Evolutionary conservation across 2,113 vertebrate species (phyloP).

Genomic region (Seriola rivoliana): DNA sequence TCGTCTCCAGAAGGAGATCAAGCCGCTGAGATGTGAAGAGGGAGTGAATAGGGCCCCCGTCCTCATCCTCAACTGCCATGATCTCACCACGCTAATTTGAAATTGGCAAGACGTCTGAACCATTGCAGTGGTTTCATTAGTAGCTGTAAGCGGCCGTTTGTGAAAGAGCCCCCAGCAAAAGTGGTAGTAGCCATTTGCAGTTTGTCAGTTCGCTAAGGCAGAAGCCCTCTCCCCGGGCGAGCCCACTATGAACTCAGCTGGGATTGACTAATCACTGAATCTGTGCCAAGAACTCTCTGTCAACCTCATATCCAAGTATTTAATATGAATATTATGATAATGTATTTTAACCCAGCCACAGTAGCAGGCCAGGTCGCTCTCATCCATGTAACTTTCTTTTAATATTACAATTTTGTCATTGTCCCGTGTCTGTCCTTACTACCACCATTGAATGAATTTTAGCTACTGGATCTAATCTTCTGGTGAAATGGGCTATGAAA

Average conservation of each 20-base stretch:
- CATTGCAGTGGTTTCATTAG: not conserved
- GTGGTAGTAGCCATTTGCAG: slow-evolving; percentile 32
- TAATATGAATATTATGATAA: slow-evolving; percentile 63
- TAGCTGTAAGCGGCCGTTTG: not conserved
- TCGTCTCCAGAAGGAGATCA: slow-evolving; percentile 10
- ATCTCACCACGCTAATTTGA: slow-evolving; percentile 11
- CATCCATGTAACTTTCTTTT: slow-evolving; percentile 4
- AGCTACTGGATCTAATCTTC: slow-evolving; percentile 15
- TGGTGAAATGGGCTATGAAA: slow-evolving; percentile 31
- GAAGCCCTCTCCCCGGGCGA: slow-evolving; percentile 21
- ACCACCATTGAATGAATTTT: not conserved
- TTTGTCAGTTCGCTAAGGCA: slow-evolving; percentile 47
- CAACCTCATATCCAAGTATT: slow-evolving; percentile 49
- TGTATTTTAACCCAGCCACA: slow-evolving; percentile 30
- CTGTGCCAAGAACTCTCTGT: slow-evolving; percentile 48
- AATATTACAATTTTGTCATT: slow-evolving; percentile 15
- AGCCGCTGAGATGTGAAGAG: slow-evolving; percentile 3
- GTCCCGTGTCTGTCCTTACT: slow-evolving; percentile 1
- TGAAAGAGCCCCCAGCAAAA: slow-evolving; percentile 6
- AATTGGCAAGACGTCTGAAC: not conserved
- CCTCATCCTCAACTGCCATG: not conserved
- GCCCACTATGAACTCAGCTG: slow-evolving; percentile 39
- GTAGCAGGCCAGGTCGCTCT: slow-evolving; percentile 1
- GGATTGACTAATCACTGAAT: slow-evolving; percentile 17
- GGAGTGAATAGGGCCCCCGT: not conserved